A percentile compares a stretch with the other conserved stretches of the same genome.
phyloP scores from a whole-genome alignment of 2,113 vertebrate genomes.

The Anhinga rufa region DNA sequence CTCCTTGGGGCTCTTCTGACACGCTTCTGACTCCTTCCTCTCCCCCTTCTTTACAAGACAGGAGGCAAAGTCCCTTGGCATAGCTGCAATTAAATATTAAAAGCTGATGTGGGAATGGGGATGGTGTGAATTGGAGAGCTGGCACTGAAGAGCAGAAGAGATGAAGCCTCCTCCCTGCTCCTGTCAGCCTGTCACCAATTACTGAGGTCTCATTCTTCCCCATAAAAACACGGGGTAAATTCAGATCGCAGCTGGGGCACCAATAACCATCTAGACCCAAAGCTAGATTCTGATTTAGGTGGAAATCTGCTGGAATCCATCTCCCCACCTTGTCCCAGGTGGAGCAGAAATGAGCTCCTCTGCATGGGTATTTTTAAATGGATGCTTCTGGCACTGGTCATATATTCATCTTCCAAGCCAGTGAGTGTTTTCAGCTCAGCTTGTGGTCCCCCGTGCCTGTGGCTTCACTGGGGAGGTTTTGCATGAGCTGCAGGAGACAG shows the following conservation, averaged over 20 bases:
- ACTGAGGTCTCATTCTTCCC: neutral
- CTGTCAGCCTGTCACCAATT: neutral
- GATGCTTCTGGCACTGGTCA: neutral
- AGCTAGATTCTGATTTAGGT: neutral
- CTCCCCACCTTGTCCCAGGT: neutral
- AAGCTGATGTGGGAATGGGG: slow-evolving; percentile 20
- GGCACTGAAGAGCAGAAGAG: neutral
- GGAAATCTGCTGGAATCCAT: neutral
- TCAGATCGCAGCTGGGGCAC: neutral
- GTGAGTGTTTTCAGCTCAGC: neutral
- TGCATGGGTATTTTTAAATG: neutral
- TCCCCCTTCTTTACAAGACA: neutral
- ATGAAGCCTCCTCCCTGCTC: neutral
- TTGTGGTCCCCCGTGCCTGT: neutral
- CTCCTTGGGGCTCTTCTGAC: slow-evolving; percentile 21
- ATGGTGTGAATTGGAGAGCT: neutral
- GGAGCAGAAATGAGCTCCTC: neutral
- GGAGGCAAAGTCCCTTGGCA: slow-evolving; percentile 56
- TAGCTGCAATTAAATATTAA: slow-evolving; percentile 64
- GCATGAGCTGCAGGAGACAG: neutral
- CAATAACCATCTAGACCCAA: neutral
- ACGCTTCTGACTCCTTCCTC: neutral
- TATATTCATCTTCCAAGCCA: neutral
- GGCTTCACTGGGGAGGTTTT: neutral
- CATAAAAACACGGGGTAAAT: neutral